Conservation (phyloP, 2,797 vertebrate genomes). For the Phrynocephalus forsythii region DNA sequence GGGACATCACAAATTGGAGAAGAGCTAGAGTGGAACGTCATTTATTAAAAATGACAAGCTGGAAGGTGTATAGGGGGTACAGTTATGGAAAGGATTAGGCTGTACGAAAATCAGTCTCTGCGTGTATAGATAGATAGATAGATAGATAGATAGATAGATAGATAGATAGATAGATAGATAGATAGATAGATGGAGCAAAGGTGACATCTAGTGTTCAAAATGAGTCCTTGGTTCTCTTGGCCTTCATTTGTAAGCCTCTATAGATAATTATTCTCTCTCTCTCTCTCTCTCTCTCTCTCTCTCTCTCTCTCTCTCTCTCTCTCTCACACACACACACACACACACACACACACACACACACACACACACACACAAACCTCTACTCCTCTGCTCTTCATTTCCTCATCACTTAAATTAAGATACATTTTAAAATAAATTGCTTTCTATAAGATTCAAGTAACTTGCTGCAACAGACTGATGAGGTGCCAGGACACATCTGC, state of each 20-base stretch:
- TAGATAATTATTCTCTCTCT: neutral
- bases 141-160: too few species aligned
- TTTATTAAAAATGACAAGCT: neutral
- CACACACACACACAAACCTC: neutral
- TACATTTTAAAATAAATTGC: neutral
- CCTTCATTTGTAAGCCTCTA: neutral
- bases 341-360: neutral
- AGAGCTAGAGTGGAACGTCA: neutral
- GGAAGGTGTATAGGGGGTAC: neutral
- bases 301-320: neutral
- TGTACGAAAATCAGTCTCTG: neutral
- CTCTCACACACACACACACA: neutral
- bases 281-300: neutral
- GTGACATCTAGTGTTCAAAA: constrained; percentile 14
- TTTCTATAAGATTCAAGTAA: too few species aligned
- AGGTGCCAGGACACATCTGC: too few species aligned
- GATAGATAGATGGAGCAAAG: neutral
- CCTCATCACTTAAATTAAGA: neutral
- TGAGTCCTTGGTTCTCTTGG: neutral
- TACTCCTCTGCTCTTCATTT: neutral
- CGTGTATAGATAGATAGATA: too few species aligned
- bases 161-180: neutral
- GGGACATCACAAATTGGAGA: neutral
- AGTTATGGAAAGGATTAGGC: neutral
- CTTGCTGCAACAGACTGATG: too few species aligned